These are phyloP conservation scores for Jacana jacana DNA, from an alignment of 2,113 vertebrate species.

Conservation along the genomic window DNA sequence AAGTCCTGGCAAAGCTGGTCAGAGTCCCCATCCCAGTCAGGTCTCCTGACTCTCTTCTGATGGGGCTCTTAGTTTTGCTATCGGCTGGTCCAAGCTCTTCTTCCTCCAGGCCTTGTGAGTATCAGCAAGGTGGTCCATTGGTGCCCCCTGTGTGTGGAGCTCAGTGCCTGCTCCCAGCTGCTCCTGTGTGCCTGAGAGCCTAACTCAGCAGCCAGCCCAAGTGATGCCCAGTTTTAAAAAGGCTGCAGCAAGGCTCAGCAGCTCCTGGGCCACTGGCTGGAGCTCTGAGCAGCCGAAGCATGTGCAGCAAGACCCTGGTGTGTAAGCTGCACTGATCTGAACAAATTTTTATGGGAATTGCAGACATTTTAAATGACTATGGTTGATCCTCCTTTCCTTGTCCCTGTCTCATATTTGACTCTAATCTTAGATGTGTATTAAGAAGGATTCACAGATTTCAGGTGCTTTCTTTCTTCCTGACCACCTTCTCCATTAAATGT, in stretches of 20 bases:
- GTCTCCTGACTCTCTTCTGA: not conserved
- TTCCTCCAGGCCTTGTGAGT: not conserved
- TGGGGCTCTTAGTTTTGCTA: not conserved
- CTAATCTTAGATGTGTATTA: not conserved
- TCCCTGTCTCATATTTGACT: not conserved
- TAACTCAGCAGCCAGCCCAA: too few species aligned
- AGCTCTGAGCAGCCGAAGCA: not conserved
- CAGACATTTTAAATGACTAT: not conserved
- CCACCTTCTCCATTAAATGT: not conserved
- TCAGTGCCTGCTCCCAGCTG: fast-evolving
- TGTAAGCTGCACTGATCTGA: not conserved
- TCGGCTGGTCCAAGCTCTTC: not conserved
- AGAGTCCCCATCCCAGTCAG: not conserved
- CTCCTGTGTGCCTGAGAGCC: not conserved
- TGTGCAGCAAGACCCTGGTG: not conserved
- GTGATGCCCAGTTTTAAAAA: not conserved
- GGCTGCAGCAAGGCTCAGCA: not conserved
- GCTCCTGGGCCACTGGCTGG: not conserved
- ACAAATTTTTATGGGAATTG: not conserved
- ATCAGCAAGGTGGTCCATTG: not conserved
- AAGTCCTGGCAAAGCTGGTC: not conserved
- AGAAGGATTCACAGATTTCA: not conserved
- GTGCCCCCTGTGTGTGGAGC: fast-evolving
- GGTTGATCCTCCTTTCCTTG: not conserved
- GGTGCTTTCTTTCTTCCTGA: not conserved